Evolutionary conservation across 2,113 vertebrate species (phyloP), one percentile per base, ranked within the genome.

Genomic region (Naja naja): DNA sequence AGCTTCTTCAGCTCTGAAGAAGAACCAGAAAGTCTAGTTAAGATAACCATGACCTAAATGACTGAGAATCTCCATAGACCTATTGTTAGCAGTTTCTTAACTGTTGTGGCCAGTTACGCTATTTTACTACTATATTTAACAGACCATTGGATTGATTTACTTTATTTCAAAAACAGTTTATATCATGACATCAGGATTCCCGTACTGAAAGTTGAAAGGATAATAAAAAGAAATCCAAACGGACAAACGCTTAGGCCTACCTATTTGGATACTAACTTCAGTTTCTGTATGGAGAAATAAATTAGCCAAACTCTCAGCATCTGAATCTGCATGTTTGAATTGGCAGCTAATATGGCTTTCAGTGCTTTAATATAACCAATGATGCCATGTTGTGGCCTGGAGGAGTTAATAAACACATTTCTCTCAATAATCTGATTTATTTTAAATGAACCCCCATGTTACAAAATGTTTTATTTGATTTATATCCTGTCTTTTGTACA

Each of bases 371-470:
- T 52, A 93, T 92, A 89, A 27, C 91, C 94, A 92, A 27, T 0
- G 0, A 92, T 86, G 11, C 16, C 30, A 39, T 85, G 43, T 22
- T 22, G 39, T 85, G 85, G 45, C 45, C 49, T 55, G 27, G 11
- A n/a, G 58, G 93, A 60, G 9, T 92, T 60, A 39, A 87, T 95
- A 74, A 81, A 14, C 30, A 87, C 8, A 34, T 93, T 85, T 12
- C 88, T 30, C 49, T 87, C 18, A 10, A 9, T 23, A 39, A 43
- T 89, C 49, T 45, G 53, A 23, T 39, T 89, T 56, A 9, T 43
- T 20, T 43, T 55, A 60, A 60, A 60, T 60, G 25, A 27, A 27
- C 25, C 9, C 56, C 9, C 25, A 8, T 60, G 9, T 60, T 60
- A 60, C 25, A 27, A 27, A 60, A 60, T 60, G 58, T 27, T 58